Evolutionary conservation across 2,797 vertebrate genomes (phyloP).

Genomic region (Gephyroberyx darwinii): DNA sequence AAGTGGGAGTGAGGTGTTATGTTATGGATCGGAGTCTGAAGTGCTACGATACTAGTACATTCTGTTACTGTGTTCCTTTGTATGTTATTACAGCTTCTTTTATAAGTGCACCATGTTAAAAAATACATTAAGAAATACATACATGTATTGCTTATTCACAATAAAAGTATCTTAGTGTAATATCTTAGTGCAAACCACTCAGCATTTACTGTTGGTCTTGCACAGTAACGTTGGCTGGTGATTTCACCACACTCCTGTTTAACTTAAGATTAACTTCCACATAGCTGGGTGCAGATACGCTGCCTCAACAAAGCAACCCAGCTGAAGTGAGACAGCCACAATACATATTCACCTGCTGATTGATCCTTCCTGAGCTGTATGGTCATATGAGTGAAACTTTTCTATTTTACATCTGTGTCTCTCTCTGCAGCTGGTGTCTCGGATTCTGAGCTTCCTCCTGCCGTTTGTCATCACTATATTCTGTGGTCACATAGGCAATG

Average conservation of each 20-base stretch:
- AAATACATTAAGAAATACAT: too few relatives aligned
- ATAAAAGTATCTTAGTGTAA: too few relatives aligned
- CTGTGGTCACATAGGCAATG: slow-evolving; percentile 81
- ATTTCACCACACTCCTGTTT: slow-evolving; percentile 22
- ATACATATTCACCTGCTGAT: slow-evolving; percentile 11
- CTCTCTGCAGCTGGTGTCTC: slow-evolving; percentile 77
- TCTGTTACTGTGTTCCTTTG: not conserved
- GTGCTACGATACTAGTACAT: not conserved
- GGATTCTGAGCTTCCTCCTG: slow-evolving; percentile 76
- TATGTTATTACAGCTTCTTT: not conserved
- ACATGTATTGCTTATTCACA: not conserved
- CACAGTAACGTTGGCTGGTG: not conserved
- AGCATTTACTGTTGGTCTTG: not conserved
- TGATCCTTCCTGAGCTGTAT: not conserved
- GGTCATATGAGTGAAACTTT: not conserved
- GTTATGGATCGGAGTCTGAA: slow-evolving; percentile 9
- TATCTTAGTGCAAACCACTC: not conserved
- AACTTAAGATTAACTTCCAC: not conserved
- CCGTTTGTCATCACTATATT: slow-evolving; percentile 79
- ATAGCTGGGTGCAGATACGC: not conserved
- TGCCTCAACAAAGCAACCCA: not conserved
- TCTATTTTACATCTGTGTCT: slow-evolving; percentile 37
- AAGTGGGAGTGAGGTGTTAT: slow-evolving; percentile 11
- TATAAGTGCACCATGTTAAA: not conserved
- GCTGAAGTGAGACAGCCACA: not conserved